These are phyloP conservation scores for Pseudoips prasinana DNA, from an alignment of 2,888 invertebrate genomes.

Conservation along the genomic window DNA sequence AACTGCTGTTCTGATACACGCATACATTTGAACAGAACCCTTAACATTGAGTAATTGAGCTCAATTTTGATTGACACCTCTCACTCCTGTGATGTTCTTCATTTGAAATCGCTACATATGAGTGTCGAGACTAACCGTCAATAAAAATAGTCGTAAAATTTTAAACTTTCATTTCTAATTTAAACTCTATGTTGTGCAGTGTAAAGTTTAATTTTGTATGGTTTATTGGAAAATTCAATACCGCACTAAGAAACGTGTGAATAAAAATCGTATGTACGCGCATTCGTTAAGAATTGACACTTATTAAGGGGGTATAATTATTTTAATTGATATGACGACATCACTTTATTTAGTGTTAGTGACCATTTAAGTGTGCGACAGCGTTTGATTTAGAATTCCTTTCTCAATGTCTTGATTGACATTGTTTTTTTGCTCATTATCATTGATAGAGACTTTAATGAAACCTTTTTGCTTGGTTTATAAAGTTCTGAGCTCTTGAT, in stretches of 20 bases:
- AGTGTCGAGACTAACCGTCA: slow-evolving; percentile 78
- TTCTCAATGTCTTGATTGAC: slow-evolving; percentile 41
- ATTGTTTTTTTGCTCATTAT: slow-evolving; percentile 36
- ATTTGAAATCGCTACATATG: slow-evolving; percentile 59
- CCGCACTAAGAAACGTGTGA: slow-evolving; percentile 70
- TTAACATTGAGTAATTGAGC: slow-evolving; percentile 38
- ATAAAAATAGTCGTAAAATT: slow-evolving; percentile 79
- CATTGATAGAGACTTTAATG: slow-evolving; percentile 32
- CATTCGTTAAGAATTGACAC: slow-evolving; percentile 82
- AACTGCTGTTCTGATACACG: slow-evolving; percentile 22
- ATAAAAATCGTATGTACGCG: slow-evolving; percentile 81
- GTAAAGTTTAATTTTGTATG: slow-evolving; percentile 15
- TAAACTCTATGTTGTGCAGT: slow-evolving; percentile 20
- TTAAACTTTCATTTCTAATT: slow-evolving; percentile 38
- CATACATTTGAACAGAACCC: slow-evolving; percentile 32
- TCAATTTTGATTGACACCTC: slow-evolving; percentile 35
- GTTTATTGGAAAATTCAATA: slow-evolving; percentile 37
- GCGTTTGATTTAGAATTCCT: slow-evolving; percentile 71
- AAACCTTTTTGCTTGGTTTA: slow-evolving; percentile 23
- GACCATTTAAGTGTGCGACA: slow-evolving; percentile 59
- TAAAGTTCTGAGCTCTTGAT: background rate
- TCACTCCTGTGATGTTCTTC: slow-evolving; percentile 54
- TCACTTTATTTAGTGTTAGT: slow-evolving; percentile 68
- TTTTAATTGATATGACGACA: slow-evolving; percentile 82
- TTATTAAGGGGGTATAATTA: slow-evolving; percentile 79